Conservation (phyloP, 2,888 invertebrate genomes). For the Leptothorax acervorum region DNA sequence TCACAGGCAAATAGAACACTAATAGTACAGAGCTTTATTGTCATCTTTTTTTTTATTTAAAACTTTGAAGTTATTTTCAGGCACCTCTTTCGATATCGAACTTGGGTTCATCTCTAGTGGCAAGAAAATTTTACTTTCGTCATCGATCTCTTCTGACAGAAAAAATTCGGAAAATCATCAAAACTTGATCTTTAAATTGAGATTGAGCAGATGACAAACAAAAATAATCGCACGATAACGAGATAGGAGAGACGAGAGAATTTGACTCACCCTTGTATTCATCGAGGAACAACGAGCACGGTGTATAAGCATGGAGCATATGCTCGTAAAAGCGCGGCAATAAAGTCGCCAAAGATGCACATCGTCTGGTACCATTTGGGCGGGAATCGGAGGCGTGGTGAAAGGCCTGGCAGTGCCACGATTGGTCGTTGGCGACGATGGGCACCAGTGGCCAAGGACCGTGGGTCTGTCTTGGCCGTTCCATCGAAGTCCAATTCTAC, state of each 20-base stretch:
- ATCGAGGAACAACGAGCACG: not conserved
- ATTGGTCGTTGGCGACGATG: conserved; percentile 16
- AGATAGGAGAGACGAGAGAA: not conserved
- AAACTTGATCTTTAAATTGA: not conserved
- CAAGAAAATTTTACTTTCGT: not conserved
- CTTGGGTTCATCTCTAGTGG: not conserved
- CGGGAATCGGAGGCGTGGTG: conserved; percentile 49
- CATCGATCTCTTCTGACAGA: not conserved
- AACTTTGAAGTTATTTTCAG: not conserved
- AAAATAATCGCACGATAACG: not conserved
- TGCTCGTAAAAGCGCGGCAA: conserved; percentile 59
- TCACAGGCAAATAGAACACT: not conserved
- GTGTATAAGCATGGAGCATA: conserved; percentile 45
- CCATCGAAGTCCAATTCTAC: not conserved
- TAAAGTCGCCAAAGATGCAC: conserved; percentile 42
- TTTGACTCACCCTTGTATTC: not conserved
- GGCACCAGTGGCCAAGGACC: conserved; percentile 21
- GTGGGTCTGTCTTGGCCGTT: conserved; percentile 21
- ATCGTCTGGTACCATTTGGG: conserved; percentile 31
- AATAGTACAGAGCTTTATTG: not conserved
- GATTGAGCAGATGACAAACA: not conserved
- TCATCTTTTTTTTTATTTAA: not conserved
- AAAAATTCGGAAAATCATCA: not conserved
- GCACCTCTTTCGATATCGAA: not conserved
- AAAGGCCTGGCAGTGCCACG: conserved; percentile 21